phyloP scores from a whole-genome alignment of 2,888 invertebrate species.

The Patella pellucida region DNA sequence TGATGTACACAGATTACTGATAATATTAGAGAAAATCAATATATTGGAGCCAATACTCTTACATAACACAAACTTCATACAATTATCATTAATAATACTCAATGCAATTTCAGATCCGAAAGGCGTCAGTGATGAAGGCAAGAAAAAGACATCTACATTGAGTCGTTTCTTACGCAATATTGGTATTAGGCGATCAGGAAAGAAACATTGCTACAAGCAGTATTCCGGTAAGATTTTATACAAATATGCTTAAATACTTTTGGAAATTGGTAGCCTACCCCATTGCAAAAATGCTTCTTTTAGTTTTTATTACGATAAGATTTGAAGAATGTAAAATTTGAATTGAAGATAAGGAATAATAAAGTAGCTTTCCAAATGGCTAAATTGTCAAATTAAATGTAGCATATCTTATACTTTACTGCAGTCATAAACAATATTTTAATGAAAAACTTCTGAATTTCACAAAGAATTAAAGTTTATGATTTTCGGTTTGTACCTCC shows the following conservation, averaged over 20 bases:
- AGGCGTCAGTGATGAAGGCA: conserved; percentile 40
- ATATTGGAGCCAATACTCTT: no score
- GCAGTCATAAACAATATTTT: background rate
- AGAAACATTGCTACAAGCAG: conserved; percentile 62
- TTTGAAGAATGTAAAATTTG: no score
- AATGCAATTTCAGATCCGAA: conserved; percentile 18
- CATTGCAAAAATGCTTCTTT: no score
- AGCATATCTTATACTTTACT: background rate
- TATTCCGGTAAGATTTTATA: conserved; percentile 53
- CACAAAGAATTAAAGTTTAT: background rate
- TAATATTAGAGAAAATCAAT: no score
- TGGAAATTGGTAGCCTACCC: no score
- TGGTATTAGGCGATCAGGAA: conserved; percentile 57
- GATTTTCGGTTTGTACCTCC: background rate
- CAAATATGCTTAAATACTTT: no score
- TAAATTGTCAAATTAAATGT: background rate
- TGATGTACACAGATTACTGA: no score
- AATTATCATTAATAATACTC: no score
- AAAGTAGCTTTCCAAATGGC: no score
- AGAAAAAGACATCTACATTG: conserved; percentile 57
- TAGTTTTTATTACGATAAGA: no score
- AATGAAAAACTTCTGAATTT: background rate
- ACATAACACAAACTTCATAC: no score
- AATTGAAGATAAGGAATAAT: no score
- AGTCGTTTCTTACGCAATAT: conserved; percentile 62